Conservation (phyloP, 2,113 vertebrate genomes). For the Anhinga anhinga region DNA sequence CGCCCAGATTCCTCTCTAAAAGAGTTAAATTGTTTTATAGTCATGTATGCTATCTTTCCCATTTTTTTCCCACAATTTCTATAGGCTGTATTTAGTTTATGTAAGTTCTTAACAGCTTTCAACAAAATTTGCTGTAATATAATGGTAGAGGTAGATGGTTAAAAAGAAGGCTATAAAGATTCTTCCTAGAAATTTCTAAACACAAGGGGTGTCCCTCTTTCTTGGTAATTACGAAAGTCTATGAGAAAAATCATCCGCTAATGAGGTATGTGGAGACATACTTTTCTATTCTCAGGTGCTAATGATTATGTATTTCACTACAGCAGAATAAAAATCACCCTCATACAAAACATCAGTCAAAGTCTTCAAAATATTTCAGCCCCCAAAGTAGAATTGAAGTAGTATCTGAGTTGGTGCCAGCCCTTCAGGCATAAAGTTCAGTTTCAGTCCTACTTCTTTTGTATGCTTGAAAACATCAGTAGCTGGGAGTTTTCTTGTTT, state of each 20-base stretch:
- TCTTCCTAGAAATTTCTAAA: not conserved
- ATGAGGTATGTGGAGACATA: not conserved
- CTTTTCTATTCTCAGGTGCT: not conserved
- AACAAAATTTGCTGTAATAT: not conserved
- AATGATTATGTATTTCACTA: not conserved
- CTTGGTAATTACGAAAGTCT: not conserved
- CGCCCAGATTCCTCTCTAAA: not conserved
- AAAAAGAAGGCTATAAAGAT: not conserved
- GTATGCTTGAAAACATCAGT: not conserved
- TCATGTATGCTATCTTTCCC: slow-evolving; percentile 1
- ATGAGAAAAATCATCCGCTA: not conserved
- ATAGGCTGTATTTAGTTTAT: not conserved
- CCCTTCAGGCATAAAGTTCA: not conserved
- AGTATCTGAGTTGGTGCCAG: not conserved
- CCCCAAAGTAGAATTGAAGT: not conserved
- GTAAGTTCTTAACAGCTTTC: not conserved
- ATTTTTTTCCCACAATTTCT: not conserved
- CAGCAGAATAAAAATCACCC: not conserved
- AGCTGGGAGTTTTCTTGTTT: not conserved
- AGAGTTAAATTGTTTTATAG: slow-evolving; percentile 47
- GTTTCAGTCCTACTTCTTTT: not conserved
- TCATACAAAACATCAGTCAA: not conserved
- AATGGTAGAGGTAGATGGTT: not conserved
- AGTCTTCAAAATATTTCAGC: not conserved
- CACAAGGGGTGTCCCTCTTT: not conserved